Base-by-base conservation (phyloP, 2,113 vertebrate species). In the Bos taurus region DNA sequence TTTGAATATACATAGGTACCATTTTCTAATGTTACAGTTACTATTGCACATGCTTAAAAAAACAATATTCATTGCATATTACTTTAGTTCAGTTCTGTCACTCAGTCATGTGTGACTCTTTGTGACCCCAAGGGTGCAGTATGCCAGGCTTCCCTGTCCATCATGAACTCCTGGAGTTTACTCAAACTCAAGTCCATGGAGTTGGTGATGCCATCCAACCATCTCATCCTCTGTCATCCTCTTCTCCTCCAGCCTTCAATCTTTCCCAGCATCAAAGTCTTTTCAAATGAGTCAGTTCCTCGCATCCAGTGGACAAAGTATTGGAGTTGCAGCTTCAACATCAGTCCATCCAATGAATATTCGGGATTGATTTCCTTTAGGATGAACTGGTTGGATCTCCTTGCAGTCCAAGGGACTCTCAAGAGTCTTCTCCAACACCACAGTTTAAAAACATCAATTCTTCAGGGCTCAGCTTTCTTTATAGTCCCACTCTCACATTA, bases 31-130 rank as follows among this genome's bases (percentile, higher is more conserved):
- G 30, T 25, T 6, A 78, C 96, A 90, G 71, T 5, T 8, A 57
- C 25, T 46, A 87, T n/a, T 92, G 83, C 86, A 95, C 77, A 3
- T 30, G 71, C 6, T 95, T 88, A 62, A 60, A 84, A 93, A 19
- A 15, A 33, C 23, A 89, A 15, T 56, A 77, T 36, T 48, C 16
- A 77, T 95, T 93, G 7, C 2, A 60, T 92, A 59, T 95, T 33
- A 71, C 9, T 92, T 97, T 40, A 21, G 50, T 77, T 89, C 67
- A 40, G n/a, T 40, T 71, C n/a, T 40, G 67, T 40, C n/a, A 36
- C 5, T 40, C n/a, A 71, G 19, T 71, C 10, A 6, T 71, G n/a
- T 40, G n/a, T 0, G 1, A 71, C 67, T 71, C 5, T 67, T 67
- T 71, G 67, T 1, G 0, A 71, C 9, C 67, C n/a, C 67, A 71